These are phyloP conservation scores for Folsomia candida DNA, from an alignment of 2,888 invertebrate species.

Conservation along the genomic window DNA sequence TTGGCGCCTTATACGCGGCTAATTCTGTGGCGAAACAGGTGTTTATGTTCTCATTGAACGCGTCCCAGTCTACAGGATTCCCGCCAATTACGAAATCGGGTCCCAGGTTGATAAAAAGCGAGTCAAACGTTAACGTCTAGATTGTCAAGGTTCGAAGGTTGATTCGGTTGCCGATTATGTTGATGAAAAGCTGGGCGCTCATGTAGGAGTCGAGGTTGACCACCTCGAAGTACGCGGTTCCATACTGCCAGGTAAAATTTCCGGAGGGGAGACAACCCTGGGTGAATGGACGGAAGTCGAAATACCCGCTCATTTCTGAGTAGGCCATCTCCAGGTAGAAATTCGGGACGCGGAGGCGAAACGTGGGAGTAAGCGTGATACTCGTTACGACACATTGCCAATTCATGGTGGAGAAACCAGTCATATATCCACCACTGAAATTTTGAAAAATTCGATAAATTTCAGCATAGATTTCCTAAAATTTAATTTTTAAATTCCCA, in stretches of 20 bases:
- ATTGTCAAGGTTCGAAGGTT: slow-evolving; percentile 2
- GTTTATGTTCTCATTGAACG: slow-evolving; percentile 18
- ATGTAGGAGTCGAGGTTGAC: not conserved
- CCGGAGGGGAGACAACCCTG: slow-evolving; percentile 18
- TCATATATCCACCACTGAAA: not conserved
- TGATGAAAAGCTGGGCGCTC: slow-evolving; percentile 9
- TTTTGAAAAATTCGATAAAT: too few relatives aligned
- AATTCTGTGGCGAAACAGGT: slow-evolving; percentile 31
- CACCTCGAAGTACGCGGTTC: not conserved
- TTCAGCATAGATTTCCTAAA: too few relatives aligned
- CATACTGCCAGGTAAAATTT: not conserved
- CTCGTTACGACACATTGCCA: not conserved
- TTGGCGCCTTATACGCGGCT: not conserved
- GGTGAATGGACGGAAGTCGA: slow-evolving; percentile 30
- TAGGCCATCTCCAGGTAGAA: too few relatives aligned
- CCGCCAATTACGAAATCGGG: not conserved
- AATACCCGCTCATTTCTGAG: slow-evolving; percentile 14
- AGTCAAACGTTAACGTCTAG: slow-evolving; percentile 7
- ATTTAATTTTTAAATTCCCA: too few relatives aligned
- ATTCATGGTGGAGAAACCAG: slow-evolving; percentile 6
- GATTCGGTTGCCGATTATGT: slow-evolving; percentile 13
- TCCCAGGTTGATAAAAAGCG: not conserved
- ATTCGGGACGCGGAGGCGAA: too few relatives aligned
- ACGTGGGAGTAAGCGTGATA: not conserved
- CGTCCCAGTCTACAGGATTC: not conserved